Evolutionary conservation across 2,888 invertebrate species (phyloP).

Genomic region (Bruchidius siliquastri): DNA sequence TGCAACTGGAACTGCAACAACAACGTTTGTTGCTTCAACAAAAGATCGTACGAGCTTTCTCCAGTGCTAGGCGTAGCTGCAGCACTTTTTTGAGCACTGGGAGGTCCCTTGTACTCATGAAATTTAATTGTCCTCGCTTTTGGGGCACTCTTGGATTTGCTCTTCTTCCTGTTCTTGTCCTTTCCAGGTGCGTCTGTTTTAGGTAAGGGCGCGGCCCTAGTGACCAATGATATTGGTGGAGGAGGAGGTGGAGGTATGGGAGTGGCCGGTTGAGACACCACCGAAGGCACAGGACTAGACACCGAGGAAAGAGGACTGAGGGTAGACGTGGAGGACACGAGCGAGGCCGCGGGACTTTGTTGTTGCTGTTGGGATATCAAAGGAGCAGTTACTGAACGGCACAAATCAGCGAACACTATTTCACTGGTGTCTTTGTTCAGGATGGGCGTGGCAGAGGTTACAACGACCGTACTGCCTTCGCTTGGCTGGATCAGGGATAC

Average conservation of each 20-base stretch:
- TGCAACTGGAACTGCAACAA: conserved; percentile 84
- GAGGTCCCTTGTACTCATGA: conserved; percentile 94
- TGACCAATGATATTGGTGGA: conserved; percentile 49
- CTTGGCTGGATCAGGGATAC: conserved; percentile 62
- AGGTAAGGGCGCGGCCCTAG: conserved; percentile 47
- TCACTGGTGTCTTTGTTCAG: conserved; percentile 41
- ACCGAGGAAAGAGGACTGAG: conserved; percentile 63
- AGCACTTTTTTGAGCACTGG: conserved; percentile 70
- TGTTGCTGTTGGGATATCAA: conserved; percentile 45
- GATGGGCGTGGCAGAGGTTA: conserved; percentile 36
- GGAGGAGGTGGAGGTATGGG: conserved; percentile 52
- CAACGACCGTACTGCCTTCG: conserved; percentile 44
- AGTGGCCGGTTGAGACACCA: conserved; percentile 49
- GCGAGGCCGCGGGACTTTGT: conserved; percentile 42
- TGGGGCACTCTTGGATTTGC: conserved; percentile 73
- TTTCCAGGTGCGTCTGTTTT: conserved; percentile 60
- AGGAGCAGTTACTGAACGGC: conserved; percentile 53
- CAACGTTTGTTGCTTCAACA: conserved; percentile 91
- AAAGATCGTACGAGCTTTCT: conserved; percentile 86
- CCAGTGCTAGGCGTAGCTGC: conserved; percentile 55
- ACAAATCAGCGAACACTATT: conserved; percentile 56
- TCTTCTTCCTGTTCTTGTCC: conserved; percentile 77
- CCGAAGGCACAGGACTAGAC: conserved; percentile 53
- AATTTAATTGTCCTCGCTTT: conserved; percentile 91
- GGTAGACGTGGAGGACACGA: conserved; percentile 62